phyloP scores from a whole-genome alignment of 2,888 invertebrate species.

The Plebejus argus region DNA sequence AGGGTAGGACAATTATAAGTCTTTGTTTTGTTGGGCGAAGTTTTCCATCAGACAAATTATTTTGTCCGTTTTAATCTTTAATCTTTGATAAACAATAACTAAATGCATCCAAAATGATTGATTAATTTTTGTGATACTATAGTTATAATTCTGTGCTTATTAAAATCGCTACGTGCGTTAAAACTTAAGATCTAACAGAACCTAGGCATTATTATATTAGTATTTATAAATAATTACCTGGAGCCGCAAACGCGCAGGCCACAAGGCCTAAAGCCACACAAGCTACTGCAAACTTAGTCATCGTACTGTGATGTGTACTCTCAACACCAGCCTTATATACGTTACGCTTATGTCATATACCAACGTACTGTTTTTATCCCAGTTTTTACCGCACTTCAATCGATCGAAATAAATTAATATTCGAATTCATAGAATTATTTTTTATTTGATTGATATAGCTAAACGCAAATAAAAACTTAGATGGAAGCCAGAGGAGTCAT shows the following conservation, averaged over 20 bases:
- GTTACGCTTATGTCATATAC: constrained; percentile 57
- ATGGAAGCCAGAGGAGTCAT: neutral
- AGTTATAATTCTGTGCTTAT: no score
- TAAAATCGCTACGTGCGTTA: neutral
- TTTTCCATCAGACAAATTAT: no score
- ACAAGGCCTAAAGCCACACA: constrained; percentile 61
- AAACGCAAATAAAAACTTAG: neutral
- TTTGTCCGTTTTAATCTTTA: no score
- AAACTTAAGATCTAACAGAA: neutral
- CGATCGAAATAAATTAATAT: constrained; percentile 24
- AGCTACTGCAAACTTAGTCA: constrained; percentile 62
- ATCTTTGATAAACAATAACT: no score
- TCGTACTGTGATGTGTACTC: constrained; percentile 50
- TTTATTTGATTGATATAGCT: neutral
- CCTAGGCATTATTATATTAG: constrained; percentile 6
- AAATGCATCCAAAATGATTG: no score
- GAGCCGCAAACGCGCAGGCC: constrained; percentile 59
- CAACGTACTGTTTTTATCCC: constrained; percentile 54
- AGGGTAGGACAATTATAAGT: no score
- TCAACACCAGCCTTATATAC: constrained; percentile 56
- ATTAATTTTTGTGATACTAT: no score
- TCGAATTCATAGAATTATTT: constrained; percentile 8
- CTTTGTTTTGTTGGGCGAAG: no score
- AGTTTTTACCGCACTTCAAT: constrained; percentile 39
- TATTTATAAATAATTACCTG: constrained; percentile 53